These are phyloP conservation scores for Gasteruption jaculator DNA, from an alignment of 2,888 invertebrate species.

Conservation along the genomic window DNA sequence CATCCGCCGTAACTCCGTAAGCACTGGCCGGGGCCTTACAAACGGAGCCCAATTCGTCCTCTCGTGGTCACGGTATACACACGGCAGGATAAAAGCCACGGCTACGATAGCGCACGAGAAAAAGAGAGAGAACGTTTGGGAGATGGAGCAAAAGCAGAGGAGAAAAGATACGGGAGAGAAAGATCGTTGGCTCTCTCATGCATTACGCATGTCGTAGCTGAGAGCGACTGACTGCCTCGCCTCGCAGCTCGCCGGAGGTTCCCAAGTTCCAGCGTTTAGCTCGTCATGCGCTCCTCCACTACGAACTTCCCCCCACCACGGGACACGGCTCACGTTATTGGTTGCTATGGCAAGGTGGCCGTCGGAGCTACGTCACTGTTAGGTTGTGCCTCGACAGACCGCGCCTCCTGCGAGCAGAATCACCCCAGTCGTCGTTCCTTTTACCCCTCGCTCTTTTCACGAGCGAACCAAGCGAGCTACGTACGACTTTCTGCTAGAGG, in stretches of 20 bases:
- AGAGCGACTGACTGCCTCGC: slow-evolving; percentile 56
- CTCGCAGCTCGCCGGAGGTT: slow-evolving; percentile 46
- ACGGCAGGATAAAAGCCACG: too few relatives aligned
- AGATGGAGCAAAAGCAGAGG: too few relatives aligned
- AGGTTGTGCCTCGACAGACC: slow-evolving; percentile 38
- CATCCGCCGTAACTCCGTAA: slow-evolving; percentile 20
- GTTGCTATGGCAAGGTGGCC: slow-evolving; percentile 46
- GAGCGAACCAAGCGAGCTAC: slow-evolving; percentile 13
- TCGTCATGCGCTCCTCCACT: slow-evolving; percentile 44
- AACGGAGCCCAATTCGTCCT: slow-evolving; percentile 16
- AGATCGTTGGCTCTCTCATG: slow-evolving; percentile 52
- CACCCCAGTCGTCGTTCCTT: slow-evolving; percentile 39
- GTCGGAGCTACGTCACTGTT: slow-evolving; percentile 48
- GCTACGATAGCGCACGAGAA: slow-evolving; percentile 23
- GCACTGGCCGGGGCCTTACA: slow-evolving; percentile 21
- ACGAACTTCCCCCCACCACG: slow-evolving; percentile 43
- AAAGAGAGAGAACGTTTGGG: slow-evolving; percentile 13
- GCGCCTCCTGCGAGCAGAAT: slow-evolving; percentile 37
- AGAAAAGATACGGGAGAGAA: slow-evolving; percentile 5
- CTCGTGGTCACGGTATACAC: slow-evolving; percentile 24
- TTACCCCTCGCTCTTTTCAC: slow-evolving; percentile 51
- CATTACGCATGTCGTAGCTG: slow-evolving; percentile 60
- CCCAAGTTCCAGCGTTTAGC: slow-evolving; percentile 36
- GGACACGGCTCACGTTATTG: slow-evolving; percentile 42
- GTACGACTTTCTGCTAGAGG: slow-evolving; percentile 2